phyloP scores from a whole-genome alignment of 1,140 invertebrate species.

The Belonocnema kinseyi region DNA sequence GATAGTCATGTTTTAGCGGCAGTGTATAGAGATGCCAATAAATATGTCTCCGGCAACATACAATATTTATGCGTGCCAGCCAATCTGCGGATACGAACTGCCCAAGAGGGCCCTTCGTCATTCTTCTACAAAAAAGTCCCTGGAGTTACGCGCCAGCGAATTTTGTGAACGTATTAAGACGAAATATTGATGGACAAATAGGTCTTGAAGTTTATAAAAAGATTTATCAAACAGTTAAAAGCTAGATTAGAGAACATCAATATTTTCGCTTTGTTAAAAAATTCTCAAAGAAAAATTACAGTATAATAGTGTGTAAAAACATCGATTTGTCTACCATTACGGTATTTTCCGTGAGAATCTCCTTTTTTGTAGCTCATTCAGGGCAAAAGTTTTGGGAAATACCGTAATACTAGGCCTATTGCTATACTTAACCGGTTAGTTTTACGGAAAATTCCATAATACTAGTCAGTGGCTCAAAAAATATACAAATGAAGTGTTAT shows the following conservation, averaged over 20 bases:
- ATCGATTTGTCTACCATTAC: no score
- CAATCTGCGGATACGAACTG: conserved; percentile 60
- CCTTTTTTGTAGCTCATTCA: no score
- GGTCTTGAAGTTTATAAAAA: conserved; percentile 39
- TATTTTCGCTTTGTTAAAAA: background rate
- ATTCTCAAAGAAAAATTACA: background rate
- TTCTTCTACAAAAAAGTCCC: conserved; percentile 51
- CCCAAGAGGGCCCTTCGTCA: conserved; percentile 49
- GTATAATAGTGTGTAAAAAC: no score
- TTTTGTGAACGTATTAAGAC: conserved; percentile 60
- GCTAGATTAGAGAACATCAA: background rate
- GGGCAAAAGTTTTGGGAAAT: no score
- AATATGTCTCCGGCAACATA: conserved; percentile 70
- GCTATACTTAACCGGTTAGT: no score
- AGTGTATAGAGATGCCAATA: conserved; percentile 70
- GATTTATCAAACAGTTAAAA: background rate
- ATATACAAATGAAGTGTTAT: no score
- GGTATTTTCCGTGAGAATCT: no score
- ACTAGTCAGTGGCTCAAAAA: no score
- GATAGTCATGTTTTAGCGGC: conserved; percentile 60
- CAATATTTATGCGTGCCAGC: conserved; percentile 70
- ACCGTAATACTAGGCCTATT: no score
- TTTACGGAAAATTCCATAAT: no score
- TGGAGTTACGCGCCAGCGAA: conserved; percentile 46
- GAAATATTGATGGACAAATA: conserved; percentile 48